These are phyloP conservation scores for Xylota sylvarum DNA, from an alignment of 2,888 invertebrate species.

Conservation along the genomic window DNA sequence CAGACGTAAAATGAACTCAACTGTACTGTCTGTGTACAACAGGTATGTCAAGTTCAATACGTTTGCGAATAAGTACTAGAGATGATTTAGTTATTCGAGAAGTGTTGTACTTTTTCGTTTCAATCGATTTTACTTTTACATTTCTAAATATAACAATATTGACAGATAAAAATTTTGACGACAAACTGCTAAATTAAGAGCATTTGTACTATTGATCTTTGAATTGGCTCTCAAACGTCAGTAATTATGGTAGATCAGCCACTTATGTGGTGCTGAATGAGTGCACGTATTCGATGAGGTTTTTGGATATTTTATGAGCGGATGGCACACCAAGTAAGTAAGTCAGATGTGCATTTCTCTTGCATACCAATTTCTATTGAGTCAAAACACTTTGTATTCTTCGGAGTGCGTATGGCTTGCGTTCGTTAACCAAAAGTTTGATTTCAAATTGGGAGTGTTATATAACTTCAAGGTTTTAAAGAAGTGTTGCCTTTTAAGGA, in stretches of 20 bases:
- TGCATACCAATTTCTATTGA: conserved; percentile 37
- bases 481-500: neutral
- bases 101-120: no score
- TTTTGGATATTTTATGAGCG: conserved; percentile 29
- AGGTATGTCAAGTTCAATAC: neutral
- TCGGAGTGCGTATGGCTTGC: neutral
- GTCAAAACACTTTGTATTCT: conserved; percentile 30
- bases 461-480: neutral
- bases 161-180: neutral
- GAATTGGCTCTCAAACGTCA: neutral
- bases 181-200: neutral
- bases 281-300: conserved; percentile 2
- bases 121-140: no score
- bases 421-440: neutral
- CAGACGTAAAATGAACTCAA: neutral
- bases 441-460: neutral
- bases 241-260: conserved; percentile 25
- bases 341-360: conserved; percentile 28
- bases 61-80: neutral
- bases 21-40: neutral
- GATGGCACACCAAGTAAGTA: conserved; percentile 43
- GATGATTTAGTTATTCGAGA: no score
- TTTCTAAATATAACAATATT: neutral
- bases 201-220: neutral
- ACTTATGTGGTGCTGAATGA: conserved; percentile 10